These are phyloP conservation scores for Hypsibius dujardini DNA, from an alignment of 1,140 invertebrate genomes.

Conservation along the genomic window DNA sequence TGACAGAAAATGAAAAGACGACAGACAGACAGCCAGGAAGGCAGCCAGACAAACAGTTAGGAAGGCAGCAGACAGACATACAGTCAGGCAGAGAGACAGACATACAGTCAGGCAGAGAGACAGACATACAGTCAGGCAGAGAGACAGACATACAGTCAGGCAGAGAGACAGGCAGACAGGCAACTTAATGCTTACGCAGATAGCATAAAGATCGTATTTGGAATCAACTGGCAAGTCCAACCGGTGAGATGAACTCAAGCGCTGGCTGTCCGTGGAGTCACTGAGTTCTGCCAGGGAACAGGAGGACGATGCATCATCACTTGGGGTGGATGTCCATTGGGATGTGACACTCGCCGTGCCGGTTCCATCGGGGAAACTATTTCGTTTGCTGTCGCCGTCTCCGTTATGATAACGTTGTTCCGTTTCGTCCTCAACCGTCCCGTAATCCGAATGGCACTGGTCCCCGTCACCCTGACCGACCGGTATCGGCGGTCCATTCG, in stretches of 20 bases:
- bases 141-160: too few species aligned
- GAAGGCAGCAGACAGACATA: too few species aligned
- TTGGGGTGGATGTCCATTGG: not conserved
- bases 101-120: too few species aligned
- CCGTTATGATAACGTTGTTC: too few species aligned
- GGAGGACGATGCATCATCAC: not conserved
- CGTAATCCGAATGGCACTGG: not conserved
- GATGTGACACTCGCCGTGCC: not conserved
- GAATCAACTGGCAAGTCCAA: too few species aligned
- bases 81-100: too few species aligned
- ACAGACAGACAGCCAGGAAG: too few species aligned
- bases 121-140: too few species aligned
- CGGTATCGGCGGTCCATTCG: too few species aligned
- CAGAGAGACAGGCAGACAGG: too few species aligned
- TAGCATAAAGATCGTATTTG: slow-evolving; percentile 60
- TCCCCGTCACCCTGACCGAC: not conserved
- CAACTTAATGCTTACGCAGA: slow-evolving; percentile 40
- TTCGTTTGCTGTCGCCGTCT: not conserved
- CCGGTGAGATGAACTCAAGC: too few species aligned
- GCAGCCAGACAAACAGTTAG: too few species aligned
- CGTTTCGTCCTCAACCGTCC: not conserved
- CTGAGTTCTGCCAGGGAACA: not conserved
- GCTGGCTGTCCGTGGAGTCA: not conserved
- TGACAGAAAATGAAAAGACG: slow-evolving; percentile 12
- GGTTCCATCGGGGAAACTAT: not conserved